phyloP scores from a whole-genome alignment of 2,113 vertebrate species.

The Callopanchax toddi region DNA sequence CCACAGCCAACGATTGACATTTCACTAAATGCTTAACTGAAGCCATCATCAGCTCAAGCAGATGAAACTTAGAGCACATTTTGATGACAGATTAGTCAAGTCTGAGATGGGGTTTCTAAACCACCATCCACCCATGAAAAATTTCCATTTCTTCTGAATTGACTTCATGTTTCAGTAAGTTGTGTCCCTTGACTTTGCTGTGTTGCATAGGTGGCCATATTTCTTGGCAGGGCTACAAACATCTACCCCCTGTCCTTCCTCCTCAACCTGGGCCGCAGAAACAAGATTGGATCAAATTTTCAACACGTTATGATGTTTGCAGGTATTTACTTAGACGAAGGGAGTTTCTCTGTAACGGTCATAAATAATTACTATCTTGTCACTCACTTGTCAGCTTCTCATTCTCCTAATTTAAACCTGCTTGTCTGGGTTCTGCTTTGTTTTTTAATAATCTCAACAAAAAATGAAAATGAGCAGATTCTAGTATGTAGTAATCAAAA shows the following conservation, averaged over 20 bases:
- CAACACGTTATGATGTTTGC: conserved; percentile 99
- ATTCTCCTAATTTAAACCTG: not conserved
- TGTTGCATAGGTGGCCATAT: conserved; percentile 87
- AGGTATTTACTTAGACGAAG: conserved; percentile 73
- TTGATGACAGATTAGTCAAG: conserved; percentile 4
- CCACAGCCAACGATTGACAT: not conserved
- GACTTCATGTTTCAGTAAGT: not conserved
- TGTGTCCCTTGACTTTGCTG: conserved; percentile 80
- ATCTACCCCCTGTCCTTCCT: conserved; percentile 97
- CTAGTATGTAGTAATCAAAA: not conserved
- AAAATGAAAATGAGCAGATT: not conserved
- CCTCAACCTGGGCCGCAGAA: conserved; percentile 93
- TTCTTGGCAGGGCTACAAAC: conserved; percentile 95
- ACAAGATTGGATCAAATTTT: conserved; percentile 92
- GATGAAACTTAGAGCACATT: not conserved
- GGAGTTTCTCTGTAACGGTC: too few relatives aligned
- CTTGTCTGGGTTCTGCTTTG: too few relatives aligned
- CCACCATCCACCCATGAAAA: not conserved
- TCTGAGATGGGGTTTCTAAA: not conserved
- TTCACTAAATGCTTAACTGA: not conserved
- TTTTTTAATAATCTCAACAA: too few relatives aligned
- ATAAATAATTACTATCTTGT: too few relatives aligned
- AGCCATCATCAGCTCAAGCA: not conserved
- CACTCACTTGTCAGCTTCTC: too few relatives aligned
- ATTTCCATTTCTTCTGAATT: not conserved